Base-by-base conservation (phyloP, 2,797 vertebrate species). In the Gadopsis marmoratus region DNA sequence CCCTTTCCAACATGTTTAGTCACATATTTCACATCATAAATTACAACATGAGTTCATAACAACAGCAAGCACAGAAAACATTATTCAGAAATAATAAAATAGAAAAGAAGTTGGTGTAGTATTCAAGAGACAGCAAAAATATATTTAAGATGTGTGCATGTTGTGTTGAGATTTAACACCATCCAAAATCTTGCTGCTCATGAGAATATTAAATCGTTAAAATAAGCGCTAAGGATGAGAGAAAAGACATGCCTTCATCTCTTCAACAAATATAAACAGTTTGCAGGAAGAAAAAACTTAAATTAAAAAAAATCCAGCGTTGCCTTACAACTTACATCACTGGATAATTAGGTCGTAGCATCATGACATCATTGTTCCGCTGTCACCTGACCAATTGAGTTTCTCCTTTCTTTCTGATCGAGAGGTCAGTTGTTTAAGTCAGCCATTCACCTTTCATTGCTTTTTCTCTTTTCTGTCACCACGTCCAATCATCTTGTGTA, bases 401-500 rank as follows among this genome's bases (percentile, higher is more conserved):
- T 39, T 76, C 43, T 76, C 47, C 56, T 33, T 39, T 58, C 2
- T 33, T 5, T 76, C n/a, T 33, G 51, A 68, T 17, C 3, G 12
- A 54, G 43, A 67, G 56, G 45, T 84, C 54, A 39, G 1, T 53
- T 60, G 37, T 66, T 74, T 60, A 6, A 29, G 3, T 66, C 45
- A 39, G 23, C 26, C 9, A 2, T 41, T 67, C 58, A 13, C 39
- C 50, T 48, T 55, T 87, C 60, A 80, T 39, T 13, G 73, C 23
- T 2, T 81, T 53, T 51, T 88, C 55, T 83, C 63, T 58, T 45
- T 66, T 4, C 48, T 53, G 21, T 39, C 82, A 12, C 85, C 58
- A 6, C 94, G 86, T 76, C 95, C 94, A 60, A 95, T 96, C 86
- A 97, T 88, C 64, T 95, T 97, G 80, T 90, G 96, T 94, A 99